phyloP scores from a whole-genome alignment of 2,888 invertebrate species.

The Athalia cordata region DNA sequence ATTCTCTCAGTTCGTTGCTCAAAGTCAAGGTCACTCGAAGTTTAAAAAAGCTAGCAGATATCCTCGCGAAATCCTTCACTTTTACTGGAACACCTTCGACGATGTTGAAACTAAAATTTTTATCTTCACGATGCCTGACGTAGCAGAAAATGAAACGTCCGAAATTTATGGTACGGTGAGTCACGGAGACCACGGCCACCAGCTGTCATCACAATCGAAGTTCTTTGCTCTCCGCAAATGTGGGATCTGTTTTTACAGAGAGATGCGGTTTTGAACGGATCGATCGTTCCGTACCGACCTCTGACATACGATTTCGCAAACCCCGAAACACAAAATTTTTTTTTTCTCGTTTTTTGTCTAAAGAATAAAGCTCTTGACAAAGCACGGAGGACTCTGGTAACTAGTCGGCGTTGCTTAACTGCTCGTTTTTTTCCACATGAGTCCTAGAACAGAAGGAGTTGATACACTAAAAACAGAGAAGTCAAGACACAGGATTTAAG shows the following conservation, averaged over 20 bases:
- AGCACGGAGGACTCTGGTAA: too few relatives aligned
- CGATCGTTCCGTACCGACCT: too few relatives aligned
- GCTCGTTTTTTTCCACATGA: too few relatives aligned
- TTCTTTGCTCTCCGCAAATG: not conserved
- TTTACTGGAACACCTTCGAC: not conserved
- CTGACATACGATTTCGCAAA: too few relatives aligned
- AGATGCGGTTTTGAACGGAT: not conserved
- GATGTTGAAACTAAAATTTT: constrained; percentile 9
- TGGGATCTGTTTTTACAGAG: not conserved
- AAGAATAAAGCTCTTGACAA: too few relatives aligned
- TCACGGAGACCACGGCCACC: not conserved
- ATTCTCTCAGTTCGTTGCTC: not conserved
- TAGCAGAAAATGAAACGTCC: constrained; percentile 1
- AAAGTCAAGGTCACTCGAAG: not conserved
- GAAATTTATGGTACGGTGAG: not conserved
- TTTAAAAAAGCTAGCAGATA: too few relatives aligned
- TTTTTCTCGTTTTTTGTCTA: too few relatives aligned
- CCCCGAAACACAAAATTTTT: too few relatives aligned
- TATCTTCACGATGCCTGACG: constrained; percentile 3
- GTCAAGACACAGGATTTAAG: too few relatives aligned
- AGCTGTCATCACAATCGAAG: not conserved
- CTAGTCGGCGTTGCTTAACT: too few relatives aligned
- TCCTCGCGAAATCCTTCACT: not conserved
- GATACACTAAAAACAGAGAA: too few relatives aligned
- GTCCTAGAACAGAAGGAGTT: too few relatives aligned